Conservation (phyloP, 2,113 vertebrate genomes). For the Antechinus flavipes region DNA sequence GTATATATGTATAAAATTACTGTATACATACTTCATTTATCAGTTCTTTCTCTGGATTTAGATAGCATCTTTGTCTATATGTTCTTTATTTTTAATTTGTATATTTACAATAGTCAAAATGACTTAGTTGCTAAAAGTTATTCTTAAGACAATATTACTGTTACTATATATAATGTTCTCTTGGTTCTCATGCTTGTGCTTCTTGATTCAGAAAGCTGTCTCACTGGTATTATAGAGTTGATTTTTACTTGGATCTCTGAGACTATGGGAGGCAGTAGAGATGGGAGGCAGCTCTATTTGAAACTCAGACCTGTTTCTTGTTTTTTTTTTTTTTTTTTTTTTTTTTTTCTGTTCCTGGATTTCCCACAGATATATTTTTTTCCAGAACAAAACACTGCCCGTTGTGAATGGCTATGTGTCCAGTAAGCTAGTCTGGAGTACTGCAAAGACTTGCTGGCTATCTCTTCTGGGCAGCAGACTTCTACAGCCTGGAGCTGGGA, state of each 20-base stretch:
- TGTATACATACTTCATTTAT: no score
- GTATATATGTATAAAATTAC: no score
- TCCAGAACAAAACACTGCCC: not conserved
- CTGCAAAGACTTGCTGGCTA: not conserved
- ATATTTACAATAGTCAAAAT: no score
- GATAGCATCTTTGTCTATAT: no score
- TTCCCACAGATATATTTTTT: not conserved
- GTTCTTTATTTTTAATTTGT: no score
- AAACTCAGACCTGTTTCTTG: not conserved
- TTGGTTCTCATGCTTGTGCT: not conserved
- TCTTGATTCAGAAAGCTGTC: not conserved
- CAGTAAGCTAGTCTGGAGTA: not conserved
- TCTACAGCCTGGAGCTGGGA: not conserved
- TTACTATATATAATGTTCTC: no score
- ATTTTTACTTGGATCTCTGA: not conserved
- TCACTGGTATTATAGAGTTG: not conserved
- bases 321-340: no score
- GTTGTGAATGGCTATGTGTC: not conserved
- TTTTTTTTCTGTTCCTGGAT: not conserved
- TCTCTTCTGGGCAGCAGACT: not conserved
- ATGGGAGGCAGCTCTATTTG: not conserved
- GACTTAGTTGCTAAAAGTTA: no score
- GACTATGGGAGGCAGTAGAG: not conserved
- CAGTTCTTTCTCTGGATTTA: no score
- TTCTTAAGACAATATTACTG: no score